Evolutionary conservation across 2,797 vertebrate genomes (phyloP), one percentile per base, ranked within the genome.

Genomic region (Mormyrus hasselquistii): DNA sequence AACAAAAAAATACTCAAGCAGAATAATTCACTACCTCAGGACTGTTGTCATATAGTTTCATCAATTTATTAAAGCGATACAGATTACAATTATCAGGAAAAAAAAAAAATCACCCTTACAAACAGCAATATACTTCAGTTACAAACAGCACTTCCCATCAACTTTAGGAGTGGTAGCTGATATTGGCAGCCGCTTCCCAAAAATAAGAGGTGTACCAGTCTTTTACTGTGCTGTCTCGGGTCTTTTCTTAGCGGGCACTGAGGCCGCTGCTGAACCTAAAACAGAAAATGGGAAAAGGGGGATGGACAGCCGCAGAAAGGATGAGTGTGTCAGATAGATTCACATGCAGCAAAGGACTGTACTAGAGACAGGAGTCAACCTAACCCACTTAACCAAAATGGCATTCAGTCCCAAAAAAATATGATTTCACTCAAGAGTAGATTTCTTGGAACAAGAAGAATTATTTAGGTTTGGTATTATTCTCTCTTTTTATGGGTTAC

Each of bases 21-120:
- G 25, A 89, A 89, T 52, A n/a, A 89, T 19, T 50, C 38, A 34
- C 29, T 59, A 34, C 44, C 44, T 41, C 34, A 91, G 90, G 89
- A 94, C 94, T 91, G 93, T 92, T 92, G 93, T 94, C 73, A 92
- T 90, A 90, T 91, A 92, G 90, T 91, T 88, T 92, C 90, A 50
- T 90, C 90, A 34, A 34, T 92, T 93, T 92, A 93, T 91, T 93
- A 92, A 90, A 92, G 89, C 91, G 89, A 91, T 47, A 90, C 91
- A 93, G 93, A 90, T 93, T 87, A 90, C 90, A 93, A 89, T 93
- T 93, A 90, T 92, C 89, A 92, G 89, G 16, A 3, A 53, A 69
- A 89, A 76, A 76, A 29, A 29, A 90, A 90, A 88, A 90, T 86
- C 91, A 93, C 91, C 49, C 93, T 91, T 90, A 92, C 89, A 92